phyloP scores from a whole-genome alignment of 1,140 invertebrate genomes.

The Phortica variegata region DNA sequence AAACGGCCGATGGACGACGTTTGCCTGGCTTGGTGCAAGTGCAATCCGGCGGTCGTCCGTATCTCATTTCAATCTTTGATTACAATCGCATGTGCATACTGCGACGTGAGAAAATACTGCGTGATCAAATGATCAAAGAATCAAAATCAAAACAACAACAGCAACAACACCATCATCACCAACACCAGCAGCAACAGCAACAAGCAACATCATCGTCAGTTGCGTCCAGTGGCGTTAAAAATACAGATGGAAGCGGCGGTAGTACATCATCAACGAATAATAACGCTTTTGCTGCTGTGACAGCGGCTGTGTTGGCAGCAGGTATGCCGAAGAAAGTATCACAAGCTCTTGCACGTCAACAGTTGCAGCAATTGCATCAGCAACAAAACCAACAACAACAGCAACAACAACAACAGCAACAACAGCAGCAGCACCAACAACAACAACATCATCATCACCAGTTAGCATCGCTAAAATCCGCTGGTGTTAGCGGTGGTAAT shows the following conservation, averaged over 20 bases:
- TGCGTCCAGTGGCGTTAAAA: constrained; percentile 3
- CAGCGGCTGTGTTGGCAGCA: too few relatives aligned
- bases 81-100: constrained; percentile 71
- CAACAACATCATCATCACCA: constrained; percentile 12
- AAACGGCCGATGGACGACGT: constrained; percentile 61
- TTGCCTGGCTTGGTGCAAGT: constrained; percentile 64
- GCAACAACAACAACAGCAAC: constrained; percentile 13
- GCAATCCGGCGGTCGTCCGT: constrained; percentile 66
- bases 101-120: constrained; percentile 64
- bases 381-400: constrained; percentile 17
- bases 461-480: neutral
- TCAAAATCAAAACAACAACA: constrained; percentile 36
- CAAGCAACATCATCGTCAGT: constrained; percentile 9
- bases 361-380: constrained; percentile 10
- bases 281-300: too few relatives aligned
- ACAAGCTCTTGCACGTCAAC: constrained; percentile 9
- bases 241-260: constrained; percentile 2
- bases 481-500: constrained; percentile 17
- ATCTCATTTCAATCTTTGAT: constrained; percentile 68
- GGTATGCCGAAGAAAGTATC: too few relatives aligned
- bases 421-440: neutral
- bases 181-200: constrained; percentile 3
- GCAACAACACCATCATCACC: constrained; percentile 11
- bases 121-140: constrained; percentile 59
- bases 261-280: too few relatives aligned